Conservation (phyloP, 1,140 invertebrate species). For the Nomia melanderi region DNA sequence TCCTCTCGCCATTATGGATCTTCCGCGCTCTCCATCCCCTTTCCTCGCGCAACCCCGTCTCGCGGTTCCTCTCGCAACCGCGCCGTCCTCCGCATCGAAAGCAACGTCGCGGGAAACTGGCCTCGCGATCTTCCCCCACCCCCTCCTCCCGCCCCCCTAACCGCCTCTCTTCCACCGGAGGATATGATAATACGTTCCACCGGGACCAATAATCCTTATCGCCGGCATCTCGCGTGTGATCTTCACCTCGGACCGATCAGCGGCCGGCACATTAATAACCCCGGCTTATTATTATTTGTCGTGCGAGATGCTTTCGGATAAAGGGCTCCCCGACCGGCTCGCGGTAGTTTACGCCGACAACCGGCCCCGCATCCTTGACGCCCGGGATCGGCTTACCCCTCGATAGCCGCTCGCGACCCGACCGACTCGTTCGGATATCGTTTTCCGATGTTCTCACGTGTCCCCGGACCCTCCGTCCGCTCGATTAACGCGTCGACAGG, state of each 20-base stretch:
- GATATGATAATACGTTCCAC: slow-evolving; percentile 56
- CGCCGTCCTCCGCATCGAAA: slow-evolving; percentile 42
- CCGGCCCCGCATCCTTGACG: slow-evolving; percentile 26
- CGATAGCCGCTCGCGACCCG: slow-evolving; percentile 32
- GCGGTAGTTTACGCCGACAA: slow-evolving; percentile 51
- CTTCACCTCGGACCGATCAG: slow-evolving; percentile 50
- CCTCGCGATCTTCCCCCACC: slow-evolving; percentile 53
- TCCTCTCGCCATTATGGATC: slow-evolving; percentile 52
- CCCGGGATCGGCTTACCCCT: slow-evolving; percentile 48
- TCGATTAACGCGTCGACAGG: slow-evolving; percentile 46
- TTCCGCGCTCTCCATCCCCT: slow-evolving; percentile 27
- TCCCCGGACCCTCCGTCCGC: not conserved
- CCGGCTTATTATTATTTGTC: slow-evolving; percentile 61
- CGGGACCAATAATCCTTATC: slow-evolving; percentile 59
- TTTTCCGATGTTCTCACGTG: slow-evolving; percentile 21
- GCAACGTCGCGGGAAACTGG: slow-evolving; percentile 36
- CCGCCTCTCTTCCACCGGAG: too few species aligned
- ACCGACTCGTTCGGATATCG: slow-evolving; percentile 14
- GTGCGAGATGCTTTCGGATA: slow-evolving; percentile 46
- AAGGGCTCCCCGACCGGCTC: not conserved
- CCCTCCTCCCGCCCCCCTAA: too few species aligned
- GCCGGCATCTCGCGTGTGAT: slow-evolving; percentile 59
- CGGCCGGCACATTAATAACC: slow-evolving; percentile 57
- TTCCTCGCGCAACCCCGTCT: slow-evolving; percentile 39
- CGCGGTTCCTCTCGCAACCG: slow-evolving; percentile 24